Base-by-base conservation (phyloP, 35 echinoderm and acorn worm genomes). In the Lytechinus pictus region DNA sequence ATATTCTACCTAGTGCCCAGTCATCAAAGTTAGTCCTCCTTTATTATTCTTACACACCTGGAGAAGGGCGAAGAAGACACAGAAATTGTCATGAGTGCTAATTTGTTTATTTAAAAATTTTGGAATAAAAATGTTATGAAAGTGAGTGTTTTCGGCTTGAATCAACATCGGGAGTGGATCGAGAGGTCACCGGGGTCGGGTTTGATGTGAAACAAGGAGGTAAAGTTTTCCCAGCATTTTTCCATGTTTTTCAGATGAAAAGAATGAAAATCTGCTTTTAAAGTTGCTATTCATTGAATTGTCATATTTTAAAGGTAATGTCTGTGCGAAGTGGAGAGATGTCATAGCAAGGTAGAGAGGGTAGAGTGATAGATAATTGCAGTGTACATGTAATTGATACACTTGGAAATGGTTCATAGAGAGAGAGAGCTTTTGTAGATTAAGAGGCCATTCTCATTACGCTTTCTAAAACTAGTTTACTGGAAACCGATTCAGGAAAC, bases 151-250 rank as follows among this genome's bases (percentile, higher is more conserved):
- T 24, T 79, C 1, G 66, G 66, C 66, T 79, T 24, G 66, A 79
- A 16, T 79, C 66, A 79, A 79, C 21, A 79, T 79, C n/a, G 12
- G 66, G 66, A 79, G 66, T 79, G 66, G 66, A 79, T 79, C 66
- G 66, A 79, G n/a, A 79, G 66, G 66, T 79, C 66, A 24, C 19
- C 33, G 66, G 66, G 66, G 66, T 79, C 19, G 66, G 21, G 66
- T 79, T 24, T 79, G 66, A 79, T 79, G 66, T 79, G 66, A 79
- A 79, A 79, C 66, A 79, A 79, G 66, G 19, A 79, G 66, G 66
- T 79, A 79, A 79, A 79, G 66, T 79, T 79, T 79, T 79, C 66
- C 66, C 66, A 79, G 66, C 66, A 79, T 79, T n/a, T n/a, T n/a
- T 79, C 66, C n/a, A 44, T 44, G 33, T 79, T 24, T 79, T 72